Percentiles rank a stretch among this genome's conserved stretches.
These are phyloP conservation scores for Neosalanx taihuensis DNA, from an alignment of 2,797 vertebrate species.

Conservation along the genomic window DNA sequence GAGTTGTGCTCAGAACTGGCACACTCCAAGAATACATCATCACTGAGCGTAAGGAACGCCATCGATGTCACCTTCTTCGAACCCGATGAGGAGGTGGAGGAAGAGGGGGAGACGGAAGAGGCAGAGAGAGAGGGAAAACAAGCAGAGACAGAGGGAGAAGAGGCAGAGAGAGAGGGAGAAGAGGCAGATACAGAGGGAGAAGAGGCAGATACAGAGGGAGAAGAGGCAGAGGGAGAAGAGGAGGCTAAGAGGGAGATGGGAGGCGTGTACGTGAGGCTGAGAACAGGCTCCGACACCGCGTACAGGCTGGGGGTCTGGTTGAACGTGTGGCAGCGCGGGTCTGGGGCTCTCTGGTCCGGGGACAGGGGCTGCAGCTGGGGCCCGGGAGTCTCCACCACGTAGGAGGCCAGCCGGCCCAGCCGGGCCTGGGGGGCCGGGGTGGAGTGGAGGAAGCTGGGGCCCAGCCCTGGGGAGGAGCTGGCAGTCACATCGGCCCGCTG, in stretches of 20 bases:
- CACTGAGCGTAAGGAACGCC: conserved; percentile 36
- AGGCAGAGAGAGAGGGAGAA: too few species aligned
- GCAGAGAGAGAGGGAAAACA: neutral
- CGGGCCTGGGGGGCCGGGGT: conserved; percentile 31
- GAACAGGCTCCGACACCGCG: neutral
- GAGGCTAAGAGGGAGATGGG: too few species aligned
- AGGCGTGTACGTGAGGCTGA: neutral
- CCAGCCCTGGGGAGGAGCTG: conserved; percentile 15
- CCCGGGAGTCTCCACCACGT: conserved; percentile 26
- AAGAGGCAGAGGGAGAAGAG: neutral
- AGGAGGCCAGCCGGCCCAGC: conserved; percentile 24
- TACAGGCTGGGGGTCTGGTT: neutral
- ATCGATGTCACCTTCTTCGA: conserved; percentile 29
- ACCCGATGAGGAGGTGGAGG: conserved; percentile 25
- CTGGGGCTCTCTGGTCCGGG: neutral
- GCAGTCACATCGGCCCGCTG: conserved; percentile 41
- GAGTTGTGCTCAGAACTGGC: neutral
- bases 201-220: neutral
- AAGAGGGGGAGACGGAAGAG: neutral
- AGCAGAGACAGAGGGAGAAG: too few species aligned
- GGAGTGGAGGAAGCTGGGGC: conserved; percentile 32
- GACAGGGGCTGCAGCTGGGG: neutral
- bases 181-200: neutral
- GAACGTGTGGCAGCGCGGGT: neutral
- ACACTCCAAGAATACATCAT: conserved; percentile 40